Evolutionary conservation across 2,113 vertebrate species (phyloP).

Genomic region (Rhinoptilus africanus): DNA sequence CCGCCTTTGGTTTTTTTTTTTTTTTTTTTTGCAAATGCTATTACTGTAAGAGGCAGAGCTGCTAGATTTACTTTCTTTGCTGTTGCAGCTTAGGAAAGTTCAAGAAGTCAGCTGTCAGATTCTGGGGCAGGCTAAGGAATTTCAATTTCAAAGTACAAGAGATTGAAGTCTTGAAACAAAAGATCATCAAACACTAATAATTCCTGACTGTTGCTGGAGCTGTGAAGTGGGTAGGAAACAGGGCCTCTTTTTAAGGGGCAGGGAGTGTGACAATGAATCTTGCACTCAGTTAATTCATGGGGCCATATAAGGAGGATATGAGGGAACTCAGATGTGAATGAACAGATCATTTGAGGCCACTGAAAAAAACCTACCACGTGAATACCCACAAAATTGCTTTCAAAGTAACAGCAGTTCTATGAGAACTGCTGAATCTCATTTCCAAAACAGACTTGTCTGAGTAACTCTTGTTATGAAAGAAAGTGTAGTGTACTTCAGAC

Average conservation of each 20-base stretch:
- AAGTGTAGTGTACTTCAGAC: accelerated
- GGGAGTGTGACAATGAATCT: neutral
- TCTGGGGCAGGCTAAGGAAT: constrained; percentile 59
- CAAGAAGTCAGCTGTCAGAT: constrained; percentile 72
- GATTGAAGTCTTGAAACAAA: constrained; percentile 71
- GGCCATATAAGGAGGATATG: neutral
- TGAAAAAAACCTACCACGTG: accelerated
- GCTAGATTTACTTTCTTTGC: constrained; percentile 62
- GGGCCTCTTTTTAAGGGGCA: neutral
- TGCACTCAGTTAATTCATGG: constrained; percentile 19
- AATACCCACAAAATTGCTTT: neutral
- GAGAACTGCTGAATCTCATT: neutral
- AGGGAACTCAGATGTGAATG: neutral
- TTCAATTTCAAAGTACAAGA: constrained; percentile 77
- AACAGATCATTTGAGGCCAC: neutral
- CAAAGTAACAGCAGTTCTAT: neutral
- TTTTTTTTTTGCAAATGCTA: neutral
- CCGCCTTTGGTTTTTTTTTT: neutral
- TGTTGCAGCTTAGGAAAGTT: constrained; percentile 62
- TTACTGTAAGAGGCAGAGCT: neutral
- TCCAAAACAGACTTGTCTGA: neutral
- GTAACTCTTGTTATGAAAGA: neutral
- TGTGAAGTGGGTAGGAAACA: neutral
- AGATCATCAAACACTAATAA: constrained; percentile 72
- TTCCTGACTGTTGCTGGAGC: constrained; percentile 44